These are phyloP conservation scores for Allacma fusca DNA, from an alignment of 2,888 invertebrate genomes.

Conservation along the genomic window DNA sequence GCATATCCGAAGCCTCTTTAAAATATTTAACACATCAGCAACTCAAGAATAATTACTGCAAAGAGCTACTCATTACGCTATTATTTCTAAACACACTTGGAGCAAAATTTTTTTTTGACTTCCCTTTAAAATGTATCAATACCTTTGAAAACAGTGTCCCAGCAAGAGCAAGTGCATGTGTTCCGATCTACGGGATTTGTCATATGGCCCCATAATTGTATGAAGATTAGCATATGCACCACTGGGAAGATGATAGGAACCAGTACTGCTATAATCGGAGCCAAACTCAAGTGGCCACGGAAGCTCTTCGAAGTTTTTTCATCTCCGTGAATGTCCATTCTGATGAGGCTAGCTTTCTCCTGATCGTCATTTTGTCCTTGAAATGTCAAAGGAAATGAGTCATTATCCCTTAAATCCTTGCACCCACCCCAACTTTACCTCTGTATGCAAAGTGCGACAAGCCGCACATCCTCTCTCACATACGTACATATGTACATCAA, in stretches of 20 bases:
- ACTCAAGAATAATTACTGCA: no score
- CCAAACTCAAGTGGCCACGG: conserved; percentile 13
- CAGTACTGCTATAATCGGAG: conserved; percentile 45
- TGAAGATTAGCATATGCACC: conserved; percentile 71
- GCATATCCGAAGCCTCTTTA: no score
- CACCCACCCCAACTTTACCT: no score
- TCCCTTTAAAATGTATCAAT: no score
- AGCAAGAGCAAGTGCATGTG: conserved; percentile 76
- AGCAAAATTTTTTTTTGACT: no score
- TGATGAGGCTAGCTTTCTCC: neutral
- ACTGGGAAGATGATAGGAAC: conserved; percentile 69
- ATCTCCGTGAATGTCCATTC: conserved; percentile 17
- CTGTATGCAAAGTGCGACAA: no score
- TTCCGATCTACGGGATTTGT: conserved; percentile 72
- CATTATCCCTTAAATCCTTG: no score
- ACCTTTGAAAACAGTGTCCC: conserved; percentile 81
- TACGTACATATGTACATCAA: no score
- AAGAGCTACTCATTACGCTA: no score
- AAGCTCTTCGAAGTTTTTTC: conserved; percentile 10
- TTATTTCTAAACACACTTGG: no score
- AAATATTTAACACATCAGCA: no score
- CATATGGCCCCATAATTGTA: conserved; percentile 75
- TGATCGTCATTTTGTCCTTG: conserved; percentile 20
- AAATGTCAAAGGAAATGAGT: neutral
- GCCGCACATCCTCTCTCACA: no score